Evolutionary conservation across 2,888 invertebrate genomes (phyloP).

Genomic region (Eupithecia subfuscata): DNA sequence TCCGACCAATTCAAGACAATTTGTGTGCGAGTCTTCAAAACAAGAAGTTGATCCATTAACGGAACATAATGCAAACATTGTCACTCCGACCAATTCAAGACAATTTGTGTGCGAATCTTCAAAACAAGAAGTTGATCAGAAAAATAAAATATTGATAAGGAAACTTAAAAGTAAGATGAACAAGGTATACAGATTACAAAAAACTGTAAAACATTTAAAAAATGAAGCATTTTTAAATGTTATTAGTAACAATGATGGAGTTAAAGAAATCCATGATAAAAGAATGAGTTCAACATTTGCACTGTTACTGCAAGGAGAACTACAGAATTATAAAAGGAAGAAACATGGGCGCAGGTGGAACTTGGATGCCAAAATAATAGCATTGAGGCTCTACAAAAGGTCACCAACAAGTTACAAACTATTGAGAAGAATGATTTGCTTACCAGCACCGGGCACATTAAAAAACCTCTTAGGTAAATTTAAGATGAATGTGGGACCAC

Average conservation of each 20-base stretch:
- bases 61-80: too few species aligned
- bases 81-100: too few species aligned
- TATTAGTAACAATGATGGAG: conserved; percentile 3
- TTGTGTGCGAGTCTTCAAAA: not conserved
- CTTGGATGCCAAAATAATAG: conserved; percentile 23
- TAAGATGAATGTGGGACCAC: conserved; percentile 1
- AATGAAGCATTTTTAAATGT: conserved; percentile 4
- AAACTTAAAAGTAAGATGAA: not conserved
- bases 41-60: too few species aligned
- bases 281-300: not conserved
- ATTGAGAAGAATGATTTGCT: conserved; percentile 21
- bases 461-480: conserved; percentile 8
- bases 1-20: too few species aligned
- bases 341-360: conserved; percentile 20
- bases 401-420: conserved; percentile 29
- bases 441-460: conserved; percentile 4
- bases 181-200: conserved; percentile 5
- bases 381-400: conserved; percentile 30
- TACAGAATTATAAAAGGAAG: conserved; percentile 14
- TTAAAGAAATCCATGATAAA: conserved; percentile 1
- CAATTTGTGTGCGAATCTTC: too few species aligned
- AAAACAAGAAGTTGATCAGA: not conserved
- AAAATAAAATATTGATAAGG: conserved; percentile 5
- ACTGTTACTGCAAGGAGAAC: conserved; percentile 5
- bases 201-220: conserved; percentile 1